Evolutionary conservation across 2,797 vertebrate genomes (phyloP).

Genomic region (Enteromius unitaeniatus): DNA sequence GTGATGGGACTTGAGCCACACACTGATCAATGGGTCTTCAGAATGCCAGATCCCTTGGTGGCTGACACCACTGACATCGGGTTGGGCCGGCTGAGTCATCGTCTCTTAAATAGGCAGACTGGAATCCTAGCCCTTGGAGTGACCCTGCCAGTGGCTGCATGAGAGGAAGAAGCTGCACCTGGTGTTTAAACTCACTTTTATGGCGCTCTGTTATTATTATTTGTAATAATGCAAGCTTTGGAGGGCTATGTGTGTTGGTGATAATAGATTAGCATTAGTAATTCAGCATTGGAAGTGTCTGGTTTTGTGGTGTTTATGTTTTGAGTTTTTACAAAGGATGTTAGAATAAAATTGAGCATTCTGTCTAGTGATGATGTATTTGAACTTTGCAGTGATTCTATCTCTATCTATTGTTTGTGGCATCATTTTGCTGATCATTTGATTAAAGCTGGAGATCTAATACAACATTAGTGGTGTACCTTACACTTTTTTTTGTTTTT

Average conservation of each 20-base stretch:
- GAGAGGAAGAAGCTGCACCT: slow-evolving; percentile 46
- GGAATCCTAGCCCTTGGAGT: slow-evolving; percentile 66
- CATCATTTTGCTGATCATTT: background rate
- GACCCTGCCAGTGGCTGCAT: slow-evolving; percentile 58
- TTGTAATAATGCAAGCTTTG: background rate
- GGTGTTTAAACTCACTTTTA: slow-evolving; percentile 36
- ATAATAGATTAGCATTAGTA: background rate
- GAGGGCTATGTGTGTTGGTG: background rate
- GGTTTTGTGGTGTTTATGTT: background rate
- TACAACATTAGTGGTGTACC: background rate
- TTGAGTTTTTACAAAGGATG: background rate
- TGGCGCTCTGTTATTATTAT: background rate
- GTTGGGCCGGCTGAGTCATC: slow-evolving; percentile 71
- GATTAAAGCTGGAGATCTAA: background rate
- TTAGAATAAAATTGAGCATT: background rate
- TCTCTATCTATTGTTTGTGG: background rate
- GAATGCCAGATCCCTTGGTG: slow-evolving; percentile 60
- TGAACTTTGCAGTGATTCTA: background rate
- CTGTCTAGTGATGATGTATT: background rate
- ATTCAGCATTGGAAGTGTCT: background rate
- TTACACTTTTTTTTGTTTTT: background rate
- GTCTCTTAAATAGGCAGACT: slow-evolving; percentile 63
- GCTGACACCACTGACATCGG: slow-evolving; percentile 59
- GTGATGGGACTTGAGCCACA: slow-evolving; percentile 54
- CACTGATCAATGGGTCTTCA: slow-evolving; percentile 51